Conservation (phyloP, 2,797 vertebrate genomes). For the Taeniopygia guttata region DNA sequence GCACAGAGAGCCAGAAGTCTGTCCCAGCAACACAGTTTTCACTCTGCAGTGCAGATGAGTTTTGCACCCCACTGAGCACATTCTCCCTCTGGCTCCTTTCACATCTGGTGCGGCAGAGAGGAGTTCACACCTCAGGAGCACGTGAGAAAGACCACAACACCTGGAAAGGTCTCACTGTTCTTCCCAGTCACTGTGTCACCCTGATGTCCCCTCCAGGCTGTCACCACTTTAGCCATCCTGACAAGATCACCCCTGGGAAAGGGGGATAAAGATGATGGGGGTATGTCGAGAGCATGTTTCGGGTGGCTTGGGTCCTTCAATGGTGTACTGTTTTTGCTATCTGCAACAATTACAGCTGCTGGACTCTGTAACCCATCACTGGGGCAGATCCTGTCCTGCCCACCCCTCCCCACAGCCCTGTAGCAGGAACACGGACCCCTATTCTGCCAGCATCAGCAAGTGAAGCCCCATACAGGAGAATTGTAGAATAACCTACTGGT, state of each 20-base stretch:
- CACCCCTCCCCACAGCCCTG: background rate
- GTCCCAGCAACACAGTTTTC: background rate
- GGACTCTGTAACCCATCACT: background rate
- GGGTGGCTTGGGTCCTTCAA: background rate
- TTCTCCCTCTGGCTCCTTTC: background rate
- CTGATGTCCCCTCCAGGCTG: background rate
- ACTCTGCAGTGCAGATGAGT: background rate
- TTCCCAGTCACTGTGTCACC: background rate
- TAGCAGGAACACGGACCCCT: rapidly evolving
- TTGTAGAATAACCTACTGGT: background rate
- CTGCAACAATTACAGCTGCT: background rate
- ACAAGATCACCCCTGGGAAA: background rate
- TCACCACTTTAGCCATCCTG: background rate
- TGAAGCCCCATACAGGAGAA: background rate
- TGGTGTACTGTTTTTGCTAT: background rate
- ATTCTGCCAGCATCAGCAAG: background rate
- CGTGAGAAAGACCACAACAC: rapidly evolving
- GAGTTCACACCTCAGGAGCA: background rate
- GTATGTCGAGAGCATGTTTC: rapidly evolving
- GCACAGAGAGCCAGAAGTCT: rapidly evolving
- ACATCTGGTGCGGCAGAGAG: background rate
- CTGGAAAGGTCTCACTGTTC: background rate
- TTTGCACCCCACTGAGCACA: background rate
- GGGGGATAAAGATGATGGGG: rapidly evolving
- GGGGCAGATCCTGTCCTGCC: background rate